phyloP scores from a whole-genome alignment of 2,888 invertebrate species.

The Podabrus alpinus region DNA sequence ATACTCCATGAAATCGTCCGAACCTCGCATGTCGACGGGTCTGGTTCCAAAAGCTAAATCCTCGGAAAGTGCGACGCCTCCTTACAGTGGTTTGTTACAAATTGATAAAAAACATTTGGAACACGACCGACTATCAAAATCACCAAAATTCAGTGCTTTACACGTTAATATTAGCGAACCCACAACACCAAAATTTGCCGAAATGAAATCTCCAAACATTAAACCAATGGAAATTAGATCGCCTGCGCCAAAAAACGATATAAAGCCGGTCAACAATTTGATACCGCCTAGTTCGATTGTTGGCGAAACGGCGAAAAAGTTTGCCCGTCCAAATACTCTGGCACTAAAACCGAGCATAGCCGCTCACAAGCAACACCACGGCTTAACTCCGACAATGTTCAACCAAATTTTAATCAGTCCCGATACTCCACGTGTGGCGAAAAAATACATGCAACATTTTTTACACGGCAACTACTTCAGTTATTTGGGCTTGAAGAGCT shows the following conservation, averaged over 20 bases:
- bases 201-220: conserved; percentile 26
- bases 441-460: conserved; percentile 86
- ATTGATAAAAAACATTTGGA: conserved; percentile 4
- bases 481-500: conserved; percentile 87
- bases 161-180: conserved; percentile 34
- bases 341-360: conserved; percentile 85
- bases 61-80: neutral
- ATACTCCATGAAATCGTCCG: neutral
- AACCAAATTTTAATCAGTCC: conserved; percentile 86
- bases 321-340: conserved; percentile 79
- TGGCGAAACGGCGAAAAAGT: conserved; percentile 64
- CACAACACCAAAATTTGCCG: conserved; percentile 9
- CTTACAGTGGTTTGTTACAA: neutral
- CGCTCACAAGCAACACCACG: conserved; percentile 79
- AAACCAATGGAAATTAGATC: conserved; percentile 23
- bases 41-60: neutral
- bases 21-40: neutral
- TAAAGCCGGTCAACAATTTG: conserved; percentile 33
- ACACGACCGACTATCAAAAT: conserved; percentile 19
- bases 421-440: conserved; percentile 87
- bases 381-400: conserved; percentile 80
- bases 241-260: conserved; percentile 29
- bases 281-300: conserved; percentile 34
- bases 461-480: conserved; percentile 91
- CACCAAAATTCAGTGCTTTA: conserved; percentile 34